A percentile compares a stretch with the other conserved stretches of the same genome.
Conservation (phyloP, 2,113 vertebrate species). For the Hirundichthys speculiger region DNA sequence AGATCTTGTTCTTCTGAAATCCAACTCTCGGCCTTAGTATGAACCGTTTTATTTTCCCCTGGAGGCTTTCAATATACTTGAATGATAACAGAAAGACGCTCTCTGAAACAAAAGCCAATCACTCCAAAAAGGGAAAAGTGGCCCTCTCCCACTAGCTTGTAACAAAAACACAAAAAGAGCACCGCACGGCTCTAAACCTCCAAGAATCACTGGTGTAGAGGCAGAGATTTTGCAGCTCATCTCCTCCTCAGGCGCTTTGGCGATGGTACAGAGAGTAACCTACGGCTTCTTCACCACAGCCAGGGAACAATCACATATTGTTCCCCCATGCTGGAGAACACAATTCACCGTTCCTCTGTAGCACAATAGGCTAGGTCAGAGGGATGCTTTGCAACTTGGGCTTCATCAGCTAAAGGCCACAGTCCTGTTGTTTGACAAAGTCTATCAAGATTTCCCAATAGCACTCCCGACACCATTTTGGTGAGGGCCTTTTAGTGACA, state of each 20-base stretch:
- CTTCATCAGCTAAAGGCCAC: constrained; percentile 61
- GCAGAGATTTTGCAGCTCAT: constrained; percentile 47
- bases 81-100: constrained; percentile 15
- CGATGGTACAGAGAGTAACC: constrained; percentile 80
- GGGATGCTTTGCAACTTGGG: constrained; percentile 55
- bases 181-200: constrained; percentile 56
- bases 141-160: constrained; percentile 36
- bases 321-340: constrained; percentile 75
- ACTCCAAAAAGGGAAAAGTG: constrained; percentile 19
- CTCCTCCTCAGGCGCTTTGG: constrained; percentile 67
- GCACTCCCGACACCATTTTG: constrained; percentile 63
- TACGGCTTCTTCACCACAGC: constrained; percentile 72
- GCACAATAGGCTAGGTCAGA: constrained; percentile 78
- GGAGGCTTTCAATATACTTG: constrained; percentile 40
- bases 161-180: constrained; percentile 50
- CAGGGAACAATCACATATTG: constrained; percentile 80
- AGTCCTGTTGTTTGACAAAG: constrained; percentile 66
- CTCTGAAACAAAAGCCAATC: constrained; percentile 42
- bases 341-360: constrained; percentile 70
- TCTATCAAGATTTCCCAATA: constrained; percentile 56
- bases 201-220: constrained; percentile 48
- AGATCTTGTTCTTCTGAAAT: constrained; percentile 39
- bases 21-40: constrained; percentile 31
- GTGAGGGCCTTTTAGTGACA: constrained; percentile 39
- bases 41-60: not conserved